Conservation (phyloP, 2,113 vertebrate genomes). For the Taurulus bubalis region DNA sequence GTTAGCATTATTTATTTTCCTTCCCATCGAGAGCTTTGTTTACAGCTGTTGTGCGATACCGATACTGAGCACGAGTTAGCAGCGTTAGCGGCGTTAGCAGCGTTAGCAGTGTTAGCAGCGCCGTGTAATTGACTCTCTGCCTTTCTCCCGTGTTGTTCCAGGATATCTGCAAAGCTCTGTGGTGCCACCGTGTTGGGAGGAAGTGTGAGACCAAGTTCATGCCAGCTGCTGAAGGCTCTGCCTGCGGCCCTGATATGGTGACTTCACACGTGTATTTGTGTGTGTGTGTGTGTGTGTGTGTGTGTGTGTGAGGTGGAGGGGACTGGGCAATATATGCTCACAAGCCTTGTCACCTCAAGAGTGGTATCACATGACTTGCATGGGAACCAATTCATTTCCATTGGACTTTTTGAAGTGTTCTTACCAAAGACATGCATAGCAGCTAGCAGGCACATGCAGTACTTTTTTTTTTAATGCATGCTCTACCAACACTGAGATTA, state of each 20-base stretch:
- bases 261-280: constrained; percentile 51
- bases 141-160: constrained; percentile 58
- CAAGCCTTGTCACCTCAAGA: constrained; percentile 34
- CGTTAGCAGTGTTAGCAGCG: constrained; percentile 13
- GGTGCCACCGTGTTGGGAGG: constrained; percentile 92
- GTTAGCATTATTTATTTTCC: constrained; percentile 38
- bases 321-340: background rate
- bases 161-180: constrained; percentile 95
- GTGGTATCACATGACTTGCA: constrained; percentile 50
- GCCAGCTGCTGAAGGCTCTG: constrained; percentile 92
- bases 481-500: constrained; percentile 19
- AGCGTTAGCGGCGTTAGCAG: constrained; percentile 30
- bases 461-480: background rate
- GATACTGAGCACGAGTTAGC: background rate
- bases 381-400: constrained; percentile 22
- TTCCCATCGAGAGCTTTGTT: constrained; percentile 36
- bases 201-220: constrained; percentile 96
- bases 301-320: background rate
- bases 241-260: constrained; percentile 90
- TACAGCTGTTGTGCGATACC: constrained; percentile 37
- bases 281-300: constrained; percentile 16
- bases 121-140: constrained; percentile 4
- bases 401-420: constrained; percentile 16
- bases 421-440: background rate
- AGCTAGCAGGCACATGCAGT: background rate